Conservation (phyloP, 2,113 vertebrate genomes). For the Ptyas mucosa region DNA sequence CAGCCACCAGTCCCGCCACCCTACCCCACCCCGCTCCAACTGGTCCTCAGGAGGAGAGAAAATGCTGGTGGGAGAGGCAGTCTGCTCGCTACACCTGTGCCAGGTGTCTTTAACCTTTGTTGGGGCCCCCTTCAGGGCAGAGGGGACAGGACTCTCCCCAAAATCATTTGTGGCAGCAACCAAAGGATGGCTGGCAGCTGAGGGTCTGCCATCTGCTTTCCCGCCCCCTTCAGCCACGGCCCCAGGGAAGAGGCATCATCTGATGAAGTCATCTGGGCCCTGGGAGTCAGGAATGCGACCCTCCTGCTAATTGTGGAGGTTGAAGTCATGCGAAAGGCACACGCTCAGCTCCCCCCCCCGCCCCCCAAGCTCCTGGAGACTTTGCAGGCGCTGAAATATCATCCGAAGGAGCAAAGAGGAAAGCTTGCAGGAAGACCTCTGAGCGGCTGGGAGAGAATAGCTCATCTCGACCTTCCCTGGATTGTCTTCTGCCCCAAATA, state of each 20-base stretch:
- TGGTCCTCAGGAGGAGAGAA: not conserved
- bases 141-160: not conserved
- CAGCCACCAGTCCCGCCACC: not conserved
- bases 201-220: slow-evolving; percentile 55
- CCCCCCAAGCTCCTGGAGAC: not conserved
- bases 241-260: slow-evolving; percentile 15
- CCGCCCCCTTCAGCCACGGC: slow-evolving; percentile 33
- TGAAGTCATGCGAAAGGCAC: slow-evolving; percentile 26
- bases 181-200: slow-evolving; percentile 7
- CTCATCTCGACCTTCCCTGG: not conserved
- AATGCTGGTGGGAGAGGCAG: not conserved
- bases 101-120: not conserved
- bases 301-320: slow-evolving; percentile 31
- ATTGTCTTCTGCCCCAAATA: not conserved
- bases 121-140: not conserved
- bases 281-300: slow-evolving; percentile 31
- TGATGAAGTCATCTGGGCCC: slow-evolving; percentile 42
- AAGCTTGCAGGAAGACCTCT: not conserved
- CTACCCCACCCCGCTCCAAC: not conserved
- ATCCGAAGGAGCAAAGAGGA: not conserved
- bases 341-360: not conserved
- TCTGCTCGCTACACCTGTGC: not conserved
- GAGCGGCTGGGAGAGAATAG: not conserved
- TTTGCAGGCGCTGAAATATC: not conserved
- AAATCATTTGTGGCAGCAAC: not conserved